Percentiles rank a stretch among this genome's conserved stretches.
Conservation (phyloP, 1,140 invertebrate species). For the Cydia fagiglandana region DNA sequence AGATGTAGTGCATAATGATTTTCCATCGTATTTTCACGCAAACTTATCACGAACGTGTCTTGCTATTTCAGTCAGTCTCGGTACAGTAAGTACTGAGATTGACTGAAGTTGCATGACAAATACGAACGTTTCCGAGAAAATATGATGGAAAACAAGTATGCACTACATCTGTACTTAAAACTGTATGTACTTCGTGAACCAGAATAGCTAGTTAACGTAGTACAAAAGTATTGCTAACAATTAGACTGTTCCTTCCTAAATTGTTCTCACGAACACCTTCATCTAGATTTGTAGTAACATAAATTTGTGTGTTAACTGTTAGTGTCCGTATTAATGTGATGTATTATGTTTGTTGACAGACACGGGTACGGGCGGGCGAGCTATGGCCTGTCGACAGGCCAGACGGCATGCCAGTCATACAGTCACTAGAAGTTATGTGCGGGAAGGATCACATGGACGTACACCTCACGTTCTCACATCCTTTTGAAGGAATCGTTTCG, state of each 20-base stretch:
- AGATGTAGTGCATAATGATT: no score
- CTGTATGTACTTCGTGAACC: no score
- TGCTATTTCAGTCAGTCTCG: no score
- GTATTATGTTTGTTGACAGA: slow-evolving; percentile 49
- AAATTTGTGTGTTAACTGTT: not conserved
- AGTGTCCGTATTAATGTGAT: slow-evolving; percentile 5
- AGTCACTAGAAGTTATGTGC: slow-evolving; percentile 92
- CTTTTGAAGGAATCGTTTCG: slow-evolving; percentile 95
- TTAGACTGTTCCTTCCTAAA: no score
- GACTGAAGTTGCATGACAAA: no score
- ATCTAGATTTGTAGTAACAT: not conserved
- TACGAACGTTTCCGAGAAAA: no score
- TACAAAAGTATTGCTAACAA: not conserved
- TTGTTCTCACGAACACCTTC: not conserved
- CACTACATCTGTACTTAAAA: no score
- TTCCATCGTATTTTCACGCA: no score
- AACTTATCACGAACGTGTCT: no score
- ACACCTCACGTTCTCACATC: slow-evolving; percentile 93
- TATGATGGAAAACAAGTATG: no score
- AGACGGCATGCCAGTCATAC: slow-evolving; percentile 74
- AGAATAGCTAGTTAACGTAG: not conserved
- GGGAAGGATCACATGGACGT: slow-evolving; percentile 97
- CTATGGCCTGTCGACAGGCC: slow-evolving; percentile 71
- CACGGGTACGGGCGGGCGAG: slow-evolving; percentile 58
- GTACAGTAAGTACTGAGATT: no score